Conservation (phyloP, 2,888 invertebrate species). For the Phoronis australis region DNA sequence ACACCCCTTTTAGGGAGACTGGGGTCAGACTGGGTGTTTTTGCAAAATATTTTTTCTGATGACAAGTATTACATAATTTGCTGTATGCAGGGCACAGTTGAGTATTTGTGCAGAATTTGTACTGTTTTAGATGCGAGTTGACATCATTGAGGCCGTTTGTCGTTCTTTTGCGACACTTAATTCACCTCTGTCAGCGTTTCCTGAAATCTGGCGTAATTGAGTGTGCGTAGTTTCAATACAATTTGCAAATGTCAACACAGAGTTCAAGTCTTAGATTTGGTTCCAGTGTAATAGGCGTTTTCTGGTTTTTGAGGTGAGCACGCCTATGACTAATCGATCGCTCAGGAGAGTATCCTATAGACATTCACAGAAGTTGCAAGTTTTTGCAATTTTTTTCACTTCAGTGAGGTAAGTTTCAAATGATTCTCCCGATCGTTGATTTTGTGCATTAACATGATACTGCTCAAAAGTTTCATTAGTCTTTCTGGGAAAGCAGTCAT, state of each 20-base stretch:
- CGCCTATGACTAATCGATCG: slow-evolving; percentile 4
- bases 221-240: no score
- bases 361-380: slow-evolving; percentile 5
- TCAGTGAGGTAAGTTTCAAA: slow-evolving; percentile 1
- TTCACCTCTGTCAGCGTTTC: neutral
- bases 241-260: slow-evolving; percentile 3
- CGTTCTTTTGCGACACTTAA: neutral
- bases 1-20: slow-evolving; percentile 1
- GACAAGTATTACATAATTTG: slow-evolving; percentile 3
- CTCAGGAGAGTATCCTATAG: slow-evolving; percentile 1
- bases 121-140: neutral
- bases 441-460: neutral
- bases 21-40: no score
- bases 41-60: slow-evolving; percentile 3
- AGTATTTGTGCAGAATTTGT: slow-evolving; percentile 6
- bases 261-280: neutral
- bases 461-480: slow-evolving; percentile 1
- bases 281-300: slow-evolving; percentile 2
- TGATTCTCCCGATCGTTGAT: neutral
- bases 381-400: slow-evolving; percentile 1
- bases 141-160: no score
- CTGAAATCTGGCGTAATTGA: no score
- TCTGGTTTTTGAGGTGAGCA: neutral
- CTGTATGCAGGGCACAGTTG: slow-evolving; percentile 8
- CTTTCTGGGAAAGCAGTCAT: neutral